Evolutionary conservation across 2,888 invertebrate genomes (phyloP), one percentile per base, ranked within the genome.

Genomic region (Eupeodes luniger): DNA sequence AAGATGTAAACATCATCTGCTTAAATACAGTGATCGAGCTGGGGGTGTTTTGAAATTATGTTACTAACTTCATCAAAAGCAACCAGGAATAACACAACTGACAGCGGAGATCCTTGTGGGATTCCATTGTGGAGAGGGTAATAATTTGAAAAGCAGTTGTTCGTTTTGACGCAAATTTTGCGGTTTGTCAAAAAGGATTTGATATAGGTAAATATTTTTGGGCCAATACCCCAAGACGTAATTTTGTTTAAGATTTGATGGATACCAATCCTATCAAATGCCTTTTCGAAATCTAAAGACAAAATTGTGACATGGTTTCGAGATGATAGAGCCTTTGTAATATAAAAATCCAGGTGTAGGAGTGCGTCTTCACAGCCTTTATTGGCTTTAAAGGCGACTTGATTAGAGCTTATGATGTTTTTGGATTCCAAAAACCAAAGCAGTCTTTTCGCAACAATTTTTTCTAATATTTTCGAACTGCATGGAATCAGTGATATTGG

Each of bases 381-480:
- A 27, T 72, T 74, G 53, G 72, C 47, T 72, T 61, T 34, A 4
- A 61, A 61, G 0, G 61, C 61, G 7, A 61, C 53, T 53, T 53
- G 53, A 5, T 7, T 53, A n/a, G 53, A 53, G n/a, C n/a, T 16
- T 16, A 53, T 16, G 7, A 53, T 19, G 10, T 57, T 57, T 57
- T 57, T 57, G 19, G 57, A 27, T 57, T 57, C 57, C 12, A 27
- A 44, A 62, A n/a, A n/a, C n/a, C n/a, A n/a, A n/a, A n/a, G n/a
- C n/a, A n/a, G n/a, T n/a, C n/a, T n/a, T n/a, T n/a, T n/a, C 40
- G 62, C 62, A 16, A 62, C 44, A 44, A 44, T 62, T 62, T 62
- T 62, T 44, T 62, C 62, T 16, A 44, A 44, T 62, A 62, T n/a
- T n/a, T n/a, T n/a, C n/a, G n/a, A n/a, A n/a, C n/a, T n/a, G n/a